Evolutionary conservation across 23 tunicate species (phyloP).

Genomic region (Botrylloides violaceus): DNA sequence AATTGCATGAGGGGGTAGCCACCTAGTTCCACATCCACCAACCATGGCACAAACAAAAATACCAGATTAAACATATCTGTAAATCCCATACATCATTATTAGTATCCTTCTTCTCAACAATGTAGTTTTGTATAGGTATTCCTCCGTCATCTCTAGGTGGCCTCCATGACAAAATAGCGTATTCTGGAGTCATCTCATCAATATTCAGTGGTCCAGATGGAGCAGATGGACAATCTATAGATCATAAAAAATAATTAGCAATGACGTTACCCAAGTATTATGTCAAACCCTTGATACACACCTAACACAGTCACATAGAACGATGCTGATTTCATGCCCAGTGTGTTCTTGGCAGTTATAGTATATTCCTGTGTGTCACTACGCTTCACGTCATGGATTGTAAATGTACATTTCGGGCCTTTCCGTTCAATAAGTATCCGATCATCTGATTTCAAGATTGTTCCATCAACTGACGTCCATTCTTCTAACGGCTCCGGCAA

Average conservation of each 20-base stretch:
- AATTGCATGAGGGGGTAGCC: too few relatives aligned
- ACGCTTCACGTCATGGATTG: slow-evolving; percentile 49
- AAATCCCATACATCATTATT: slow-evolving; percentile 42
- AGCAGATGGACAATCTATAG: slow-evolving; percentile 62
- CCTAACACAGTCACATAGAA: slow-evolving; percentile 63
- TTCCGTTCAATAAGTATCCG: slow-evolving; percentile 31
- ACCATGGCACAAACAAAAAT: too few relatives aligned
- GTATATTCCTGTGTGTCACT: slow-evolving; percentile 73
- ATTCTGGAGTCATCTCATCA: slow-evolving; percentile 69
- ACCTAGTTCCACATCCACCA: too few relatives aligned
- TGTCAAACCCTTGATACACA: background rate
- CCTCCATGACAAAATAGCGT: slow-evolving; percentile 79
- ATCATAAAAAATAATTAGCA: background rate
- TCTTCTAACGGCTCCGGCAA: slow-evolving; percentile 57
- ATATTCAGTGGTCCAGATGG: slow-evolving; percentile 83
- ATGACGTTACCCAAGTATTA: background rate
- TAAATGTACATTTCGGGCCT: slow-evolving; percentile 20
- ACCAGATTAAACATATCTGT: too few relatives aligned
- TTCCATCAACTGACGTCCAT: slow-evolving; percentile 71
- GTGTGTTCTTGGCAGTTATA: slow-evolving; percentile 71
- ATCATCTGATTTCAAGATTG: slow-evolving; percentile 35
- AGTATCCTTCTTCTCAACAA: slow-evolving; percentile 74
- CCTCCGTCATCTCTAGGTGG: slow-evolving; percentile 99
- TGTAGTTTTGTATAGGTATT: slow-evolving; percentile 51
- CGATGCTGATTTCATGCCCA: slow-evolving; percentile 65